Evolutionary conservation across 2,888 invertebrate genomes (phyloP).

Genomic region (Caenorhabditis afra): DNA sequence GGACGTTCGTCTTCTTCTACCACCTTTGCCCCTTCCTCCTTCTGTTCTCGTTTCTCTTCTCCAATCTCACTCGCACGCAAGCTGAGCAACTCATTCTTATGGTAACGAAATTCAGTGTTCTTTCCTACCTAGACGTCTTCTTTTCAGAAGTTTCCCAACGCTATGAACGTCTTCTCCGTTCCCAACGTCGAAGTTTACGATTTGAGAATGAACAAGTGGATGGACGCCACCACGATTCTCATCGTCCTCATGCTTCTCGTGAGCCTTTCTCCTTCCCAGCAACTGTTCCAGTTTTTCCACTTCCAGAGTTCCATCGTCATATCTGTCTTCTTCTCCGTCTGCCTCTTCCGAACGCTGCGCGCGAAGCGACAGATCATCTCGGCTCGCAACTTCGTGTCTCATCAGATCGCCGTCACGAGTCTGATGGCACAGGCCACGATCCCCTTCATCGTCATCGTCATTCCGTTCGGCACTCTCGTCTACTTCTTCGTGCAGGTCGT

Average conservation of each 20-base stretch:
- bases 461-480: conserved; percentile 31
- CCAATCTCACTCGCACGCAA: conserved; percentile 12
- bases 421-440: conserved; percentile 47
- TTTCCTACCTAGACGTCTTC: no score
- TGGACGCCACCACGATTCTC: conserved; percentile 14
- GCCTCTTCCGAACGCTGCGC: conserved; percentile 30
- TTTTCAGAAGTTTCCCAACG: conserved; percentile 45
- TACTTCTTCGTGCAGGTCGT: conserved; percentile 36
- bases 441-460: conserved; percentile 34
- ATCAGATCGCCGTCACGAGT: conserved; percentile 49
- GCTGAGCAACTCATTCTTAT: conserved; percentile 9
- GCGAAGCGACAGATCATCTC: conserved; percentile 16
- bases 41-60: conserved; percentile 13
- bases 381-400: conserved; percentile 27
- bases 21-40: conserved; percentile 34
- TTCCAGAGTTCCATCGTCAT: conserved; percentile 49
- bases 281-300: not conserved
- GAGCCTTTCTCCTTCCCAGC: not conserved
- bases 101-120: not conserved
- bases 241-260: conserved; percentile 26
- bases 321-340: conserved; percentile 31
- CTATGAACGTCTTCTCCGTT: conserved; percentile 19
- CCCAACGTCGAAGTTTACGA: conserved; percentile 38
- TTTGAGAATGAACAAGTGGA: conserved; percentile 27
- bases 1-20: conserved; percentile 36